Conservation (phyloP, 2,113 vertebrate species). For the Zapus hudsonius region DNA sequence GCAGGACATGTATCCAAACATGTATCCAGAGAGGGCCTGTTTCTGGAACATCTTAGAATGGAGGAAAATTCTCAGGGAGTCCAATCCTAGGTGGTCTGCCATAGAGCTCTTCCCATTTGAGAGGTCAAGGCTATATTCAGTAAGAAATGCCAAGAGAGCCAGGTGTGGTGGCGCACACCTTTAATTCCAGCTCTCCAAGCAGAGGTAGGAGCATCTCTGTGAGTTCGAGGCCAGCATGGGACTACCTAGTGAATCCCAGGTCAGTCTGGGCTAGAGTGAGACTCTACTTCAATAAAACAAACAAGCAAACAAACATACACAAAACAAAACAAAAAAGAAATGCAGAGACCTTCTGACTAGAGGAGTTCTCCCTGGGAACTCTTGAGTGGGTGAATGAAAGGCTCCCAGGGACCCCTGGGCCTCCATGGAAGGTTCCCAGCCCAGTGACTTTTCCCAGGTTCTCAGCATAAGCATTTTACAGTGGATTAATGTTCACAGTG, state of each 20-base stretch:
- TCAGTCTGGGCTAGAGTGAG: too few relatives aligned
- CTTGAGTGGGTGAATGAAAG: background rate
- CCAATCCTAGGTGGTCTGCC: background rate
- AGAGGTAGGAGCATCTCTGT: too few relatives aligned
- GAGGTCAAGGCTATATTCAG: slow-evolving; percentile 30
- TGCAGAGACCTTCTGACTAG: background rate
- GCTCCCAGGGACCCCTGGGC: background rate
- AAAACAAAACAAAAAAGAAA: too few relatives aligned
- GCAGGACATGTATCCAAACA: slow-evolving; percentile 33
- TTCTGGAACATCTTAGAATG: slow-evolving; percentile 66
- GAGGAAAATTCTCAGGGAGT: slow-evolving; percentile 34
- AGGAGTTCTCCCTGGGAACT: background rate
- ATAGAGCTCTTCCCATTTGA: background rate
- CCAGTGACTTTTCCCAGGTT: background rate
- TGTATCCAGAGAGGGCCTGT: background rate
- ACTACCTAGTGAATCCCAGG: too few relatives aligned
- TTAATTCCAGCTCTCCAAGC: too few relatives aligned
- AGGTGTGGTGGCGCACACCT: too few relatives aligned
- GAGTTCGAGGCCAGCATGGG: too few relatives aligned
- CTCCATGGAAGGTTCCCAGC: background rate
- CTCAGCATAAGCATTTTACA: background rate
- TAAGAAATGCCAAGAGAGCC: background rate
- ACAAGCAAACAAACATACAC: too few relatives aligned
- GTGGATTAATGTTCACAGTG: background rate
- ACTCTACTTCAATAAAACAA: too few relatives aligned